These are phyloP conservation scores for Podarcis raffonei DNA, from an alignment of 2,113 vertebrate genomes.

Conservation along the genomic window DNA sequence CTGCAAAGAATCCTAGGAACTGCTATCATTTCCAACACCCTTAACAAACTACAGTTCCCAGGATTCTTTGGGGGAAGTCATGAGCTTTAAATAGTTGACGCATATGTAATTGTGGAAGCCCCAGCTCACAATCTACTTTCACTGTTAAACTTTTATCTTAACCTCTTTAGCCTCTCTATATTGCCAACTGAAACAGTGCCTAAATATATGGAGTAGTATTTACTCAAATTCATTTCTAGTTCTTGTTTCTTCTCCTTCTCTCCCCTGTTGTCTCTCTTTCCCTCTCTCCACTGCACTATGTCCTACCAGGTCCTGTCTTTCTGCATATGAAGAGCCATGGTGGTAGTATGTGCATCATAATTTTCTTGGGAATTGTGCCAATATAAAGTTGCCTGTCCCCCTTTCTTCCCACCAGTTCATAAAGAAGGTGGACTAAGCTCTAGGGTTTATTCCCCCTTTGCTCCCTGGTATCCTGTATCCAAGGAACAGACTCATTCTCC, in stretches of 20 bases:
- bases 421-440: rapidly evolving
- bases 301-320: background rate
- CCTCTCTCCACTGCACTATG: background rate
- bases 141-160: background rate
- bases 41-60: no score
- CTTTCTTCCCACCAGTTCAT: rapidly evolving
- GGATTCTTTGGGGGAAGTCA: no score
- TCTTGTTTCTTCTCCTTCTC: background rate
- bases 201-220: background rate
- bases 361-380: background rate
- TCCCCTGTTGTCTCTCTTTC: background rate
- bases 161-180: background rate
- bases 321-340: background rate
- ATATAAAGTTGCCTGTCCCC: background rate
- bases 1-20: background rate
- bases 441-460: rapidly evolving
- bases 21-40: no score
- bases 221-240: background rate
- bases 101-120: no score
- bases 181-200: background rate
- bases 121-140: background rate
- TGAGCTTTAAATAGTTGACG: no score
- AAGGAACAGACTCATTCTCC: background rate
- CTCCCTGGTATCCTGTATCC: rapidly evolving
- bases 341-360: background rate